phyloP scores from a whole-genome alignment of 2,113 vertebrate species.

The Cavia aperea region DNA sequence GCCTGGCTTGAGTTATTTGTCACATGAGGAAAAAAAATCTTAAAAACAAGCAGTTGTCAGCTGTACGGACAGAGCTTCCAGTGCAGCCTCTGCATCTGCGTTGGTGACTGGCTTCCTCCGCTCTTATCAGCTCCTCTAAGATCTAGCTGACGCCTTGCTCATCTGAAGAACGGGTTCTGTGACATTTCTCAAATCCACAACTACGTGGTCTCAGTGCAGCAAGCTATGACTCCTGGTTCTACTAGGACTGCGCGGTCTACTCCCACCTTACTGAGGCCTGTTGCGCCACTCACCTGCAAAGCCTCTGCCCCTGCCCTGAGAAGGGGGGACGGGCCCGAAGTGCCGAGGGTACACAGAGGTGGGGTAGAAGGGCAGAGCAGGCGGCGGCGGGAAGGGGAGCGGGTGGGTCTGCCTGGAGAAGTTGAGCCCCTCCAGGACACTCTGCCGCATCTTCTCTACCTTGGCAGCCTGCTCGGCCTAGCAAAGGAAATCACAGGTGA shows the following conservation, averaged over 20 bases:
- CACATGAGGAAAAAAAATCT: background rate
- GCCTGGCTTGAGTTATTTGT: background rate
- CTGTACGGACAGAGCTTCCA: background rate
- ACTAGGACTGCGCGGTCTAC: background rate
- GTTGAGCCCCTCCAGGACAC: slow-evolving; percentile 93
- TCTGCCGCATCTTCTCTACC: slow-evolving; percentile 96
- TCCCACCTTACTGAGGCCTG: background rate
- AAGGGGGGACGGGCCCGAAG: slow-evolving; percentile 85
- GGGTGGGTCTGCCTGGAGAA: slow-evolving; percentile 88
- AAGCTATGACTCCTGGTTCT: background rate
- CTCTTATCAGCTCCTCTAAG: background rate
- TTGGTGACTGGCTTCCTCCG: background rate
- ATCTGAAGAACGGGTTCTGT: background rate
- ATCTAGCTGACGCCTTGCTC: background rate
- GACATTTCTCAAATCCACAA: background rate
- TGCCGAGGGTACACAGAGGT: slow-evolving; percentile 86
- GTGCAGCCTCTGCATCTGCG: background rate
- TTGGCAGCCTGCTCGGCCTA: slow-evolving; percentile 90
- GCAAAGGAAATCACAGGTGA: slow-evolving; percentile 50
- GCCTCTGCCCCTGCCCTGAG: slow-evolving; percentile 85
- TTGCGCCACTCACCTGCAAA: slow-evolving; percentile 82
- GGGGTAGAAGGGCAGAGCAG: slow-evolving; percentile 91
- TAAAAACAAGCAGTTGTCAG: background rate
- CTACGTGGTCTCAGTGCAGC: background rate
- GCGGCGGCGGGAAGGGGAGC: slow-evolving; percentile 85